A percentile compares a stretch with the other conserved stretches of the same genome.
phyloP scores from a whole-genome alignment of 2,888 invertebrate genomes.

The Sclerodermus sp. region DNA sequence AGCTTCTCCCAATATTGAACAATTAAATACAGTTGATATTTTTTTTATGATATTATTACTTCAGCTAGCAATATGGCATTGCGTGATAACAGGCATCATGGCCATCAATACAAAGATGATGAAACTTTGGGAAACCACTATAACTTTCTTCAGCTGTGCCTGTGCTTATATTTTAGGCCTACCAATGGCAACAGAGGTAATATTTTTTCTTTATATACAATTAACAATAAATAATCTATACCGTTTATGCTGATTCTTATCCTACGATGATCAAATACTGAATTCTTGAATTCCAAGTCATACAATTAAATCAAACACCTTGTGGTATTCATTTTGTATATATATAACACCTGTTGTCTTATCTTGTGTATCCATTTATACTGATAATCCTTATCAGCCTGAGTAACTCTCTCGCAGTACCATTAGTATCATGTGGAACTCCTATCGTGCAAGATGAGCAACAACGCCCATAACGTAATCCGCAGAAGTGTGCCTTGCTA shows the following conservation, averaged over 20 bases:
- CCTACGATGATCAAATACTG: too few relatives aligned
- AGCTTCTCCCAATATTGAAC: too few relatives aligned
- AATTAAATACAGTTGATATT: too few relatives aligned
- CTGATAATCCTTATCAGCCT: slow-evolving; percentile 28
- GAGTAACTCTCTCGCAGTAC: slow-evolving; percentile 9
- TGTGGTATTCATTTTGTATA: too few relatives aligned
- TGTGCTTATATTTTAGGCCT: slow-evolving; percentile 82
- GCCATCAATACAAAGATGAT: slow-evolving; percentile 73
- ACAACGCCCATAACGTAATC: slow-evolving; percentile 19
- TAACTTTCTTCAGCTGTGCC: slow-evolving; percentile 81
- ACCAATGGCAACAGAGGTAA: slow-evolving; percentile 83
- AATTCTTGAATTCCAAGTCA: too few relatives aligned
- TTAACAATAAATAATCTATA: too few relatives aligned
- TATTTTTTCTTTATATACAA: slow-evolving; percentile 22
- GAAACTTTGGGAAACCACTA: slow-evolving; percentile 78
- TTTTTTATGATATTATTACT: neutral
- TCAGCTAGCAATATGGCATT: slow-evolving; percentile 85
- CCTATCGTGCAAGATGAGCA: slow-evolving; percentile 29
- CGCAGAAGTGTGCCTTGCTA: slow-evolving; percentile 42
- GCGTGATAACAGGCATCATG: slow-evolving; percentile 83
- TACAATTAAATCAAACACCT: too few relatives aligned
- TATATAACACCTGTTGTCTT: too few relatives aligned
- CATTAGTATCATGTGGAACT: slow-evolving; percentile 13
- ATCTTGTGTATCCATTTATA: slow-evolving; percentile 6
- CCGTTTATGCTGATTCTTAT: too few relatives aligned